Evolutionary conservation across 2,113 vertebrate genomes (phyloP).

Genomic region (Dipodomys stephensi): DNA sequence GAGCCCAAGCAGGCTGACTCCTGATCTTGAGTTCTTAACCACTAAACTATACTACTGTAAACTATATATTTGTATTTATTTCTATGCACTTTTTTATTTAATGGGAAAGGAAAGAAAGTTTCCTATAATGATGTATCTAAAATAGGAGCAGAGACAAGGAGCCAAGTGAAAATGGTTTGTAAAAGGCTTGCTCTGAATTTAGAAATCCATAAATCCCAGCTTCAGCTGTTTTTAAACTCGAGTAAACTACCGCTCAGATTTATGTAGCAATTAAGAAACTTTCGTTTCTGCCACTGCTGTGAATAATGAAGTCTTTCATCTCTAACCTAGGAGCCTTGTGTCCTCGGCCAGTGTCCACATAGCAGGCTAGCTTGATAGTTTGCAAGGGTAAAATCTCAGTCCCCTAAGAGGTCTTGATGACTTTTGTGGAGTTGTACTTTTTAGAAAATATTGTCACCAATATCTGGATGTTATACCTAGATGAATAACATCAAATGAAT

Average conservation of each 20-base stretch:
- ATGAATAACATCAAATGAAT: not conserved
- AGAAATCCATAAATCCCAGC: not conserved
- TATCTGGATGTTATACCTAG: not conserved
- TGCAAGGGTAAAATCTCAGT: conserved; percentile 11
- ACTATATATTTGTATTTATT: not conserved
- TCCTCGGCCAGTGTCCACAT: not conserved
- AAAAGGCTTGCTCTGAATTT: not conserved
- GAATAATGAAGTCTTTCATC: not conserved
- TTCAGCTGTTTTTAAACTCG: not conserved
- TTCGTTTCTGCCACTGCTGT: not conserved
- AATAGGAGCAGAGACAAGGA: not conserved
- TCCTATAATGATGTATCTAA: conserved; percentile 10
- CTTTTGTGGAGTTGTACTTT: not conserved
- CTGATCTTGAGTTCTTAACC: not conserved
- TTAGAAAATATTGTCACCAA: not conserved
- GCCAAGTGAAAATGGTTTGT: conserved; percentile 9
- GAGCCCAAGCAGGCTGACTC: not conserved
- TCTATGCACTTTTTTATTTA: not conserved
- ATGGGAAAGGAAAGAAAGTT: not conserved
- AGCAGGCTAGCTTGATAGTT: not conserved
- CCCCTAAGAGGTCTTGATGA: not conserved
- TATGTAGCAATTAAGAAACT: not conserved
- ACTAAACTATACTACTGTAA: not conserved
- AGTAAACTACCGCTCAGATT: conserved; percentile 6
- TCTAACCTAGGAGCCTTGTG: not conserved